These are phyloP conservation scores for Ectropis grisescens DNA, from an alignment of 1,140 invertebrate species.

Conservation along the genomic window DNA sequence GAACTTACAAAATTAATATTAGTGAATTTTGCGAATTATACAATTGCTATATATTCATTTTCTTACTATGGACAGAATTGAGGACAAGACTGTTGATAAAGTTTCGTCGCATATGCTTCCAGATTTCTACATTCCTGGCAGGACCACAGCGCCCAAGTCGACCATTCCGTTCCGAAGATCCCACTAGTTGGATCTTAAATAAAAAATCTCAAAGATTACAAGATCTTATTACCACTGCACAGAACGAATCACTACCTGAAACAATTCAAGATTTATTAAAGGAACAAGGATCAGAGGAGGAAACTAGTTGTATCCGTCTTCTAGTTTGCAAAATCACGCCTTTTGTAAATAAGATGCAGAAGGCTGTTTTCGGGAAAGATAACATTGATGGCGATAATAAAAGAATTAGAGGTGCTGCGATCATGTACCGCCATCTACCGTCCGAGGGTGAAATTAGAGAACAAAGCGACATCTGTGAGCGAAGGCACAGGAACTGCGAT, in stretches of 20 bases:
- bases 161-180: constrained; percentile 33
- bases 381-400: constrained; percentile 13
- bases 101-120: no score
- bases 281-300: constrained; percentile 66
- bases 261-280: constrained; percentile 73
- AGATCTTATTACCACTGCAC: constrained; percentile 69
- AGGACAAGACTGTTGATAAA: no score
- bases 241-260: constrained; percentile 73
- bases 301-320: constrained; percentile 78
- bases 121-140: constrained; percentile 68
- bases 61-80: no score
- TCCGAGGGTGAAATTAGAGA: constrained; percentile 73
- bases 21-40: no score
- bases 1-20: no score
- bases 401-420: constrained; percentile 28
- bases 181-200: constrained; percentile 38
- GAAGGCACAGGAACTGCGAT: constrained; percentile 70
- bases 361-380: constrained; percentile 66
- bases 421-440: constrained; percentile 75
- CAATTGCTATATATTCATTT: no score
- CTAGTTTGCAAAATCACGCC: constrained; percentile 83
- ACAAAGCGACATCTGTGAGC: constrained; percentile 76
- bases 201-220: constrained; percentile 66
- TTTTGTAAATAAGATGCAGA: constrained; percentile 81
- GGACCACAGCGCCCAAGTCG: constrained; percentile 26